Evolutionary conservation across 2,888 invertebrate species (phyloP).

Genomic region (Hyppa rectilinea): DNA sequence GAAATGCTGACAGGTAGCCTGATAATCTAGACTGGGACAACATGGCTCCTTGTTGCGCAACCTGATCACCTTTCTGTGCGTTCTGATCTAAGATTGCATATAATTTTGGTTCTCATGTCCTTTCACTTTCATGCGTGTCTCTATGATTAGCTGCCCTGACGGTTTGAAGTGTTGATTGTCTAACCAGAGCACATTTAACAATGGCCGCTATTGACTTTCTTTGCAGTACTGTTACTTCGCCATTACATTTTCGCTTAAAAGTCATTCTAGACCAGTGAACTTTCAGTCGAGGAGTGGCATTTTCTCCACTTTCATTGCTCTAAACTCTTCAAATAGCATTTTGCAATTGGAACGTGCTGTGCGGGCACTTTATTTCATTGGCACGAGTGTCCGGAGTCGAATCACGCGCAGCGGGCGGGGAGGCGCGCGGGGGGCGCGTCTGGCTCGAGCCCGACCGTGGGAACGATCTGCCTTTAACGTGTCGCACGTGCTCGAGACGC

Average conservation of each 20-base stretch:
- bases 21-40: slow-evolving; percentile 64
- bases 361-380: slow-evolving; percentile 88
- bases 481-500: slow-evolving; percentile 89
- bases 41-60: slow-evolving; percentile 68
- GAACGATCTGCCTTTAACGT: slow-evolving; percentile 90
- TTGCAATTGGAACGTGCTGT: slow-evolving; percentile 89
- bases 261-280: slow-evolving; percentile 49
- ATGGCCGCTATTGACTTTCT: slow-evolving; percentile 6
- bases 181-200: slow-evolving; percentile 5
- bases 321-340: slow-evolving; percentile 80
- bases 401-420: slow-evolving; percentile 80
- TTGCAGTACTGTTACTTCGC: neutral
- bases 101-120: slow-evolving; percentile 60
- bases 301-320: slow-evolving; percentile 84
- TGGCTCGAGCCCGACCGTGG: slow-evolving; percentile 88
- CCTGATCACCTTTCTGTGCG: slow-evolving; percentile 67
- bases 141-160: slow-evolving; percentile 38
- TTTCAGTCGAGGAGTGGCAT: slow-evolving; percentile 73
- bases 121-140: slow-evolving; percentile 66
- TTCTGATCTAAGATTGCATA: slow-evolving; percentile 64
- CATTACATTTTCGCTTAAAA: slow-evolving; percentile 9
- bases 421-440: slow-evolving; percentile 72
- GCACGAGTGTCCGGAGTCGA: slow-evolving; percentile 83
- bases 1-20: slow-evolving; percentile 68
- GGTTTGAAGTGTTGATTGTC: slow-evolving; percentile 30